Evolutionary conservation across 2,888 invertebrate species (phyloP).

Genomic region (Tigriopus californicus): DNA sequence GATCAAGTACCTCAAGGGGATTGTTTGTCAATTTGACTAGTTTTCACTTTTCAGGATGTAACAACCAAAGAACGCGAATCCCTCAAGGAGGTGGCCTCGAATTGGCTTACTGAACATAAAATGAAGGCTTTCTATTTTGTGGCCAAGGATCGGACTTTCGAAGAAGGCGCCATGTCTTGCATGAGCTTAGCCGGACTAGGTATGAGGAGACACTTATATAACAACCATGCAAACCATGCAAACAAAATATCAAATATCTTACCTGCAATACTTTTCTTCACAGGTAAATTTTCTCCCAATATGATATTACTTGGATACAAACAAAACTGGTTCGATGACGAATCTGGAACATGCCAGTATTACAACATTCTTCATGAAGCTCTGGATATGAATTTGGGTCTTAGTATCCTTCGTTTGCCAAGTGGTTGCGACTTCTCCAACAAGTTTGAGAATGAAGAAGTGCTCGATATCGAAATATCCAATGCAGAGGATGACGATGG

Average conservation of each 20-base stretch:
- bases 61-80: too few species aligned
- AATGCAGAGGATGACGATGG: background rate
- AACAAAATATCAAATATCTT: too few species aligned
- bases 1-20: constrained; percentile 36
- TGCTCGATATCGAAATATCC: background rate
- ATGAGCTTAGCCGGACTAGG: constrained; percentile 82
- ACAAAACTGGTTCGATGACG: constrained; percentile 25
- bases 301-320: constrained; percentile 88
- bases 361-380: constrained; percentile 46
- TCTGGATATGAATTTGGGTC: constrained; percentile 76
- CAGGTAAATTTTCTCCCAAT: constrained; percentile 73
- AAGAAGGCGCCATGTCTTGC: constrained; percentile 62
- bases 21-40: too few species aligned
- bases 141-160: constrained; percentile 31
- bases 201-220: too few species aligned
- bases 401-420: constrained; percentile 67
- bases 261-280: too few species aligned
- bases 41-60: too few species aligned
- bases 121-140: constrained; percentile 79
- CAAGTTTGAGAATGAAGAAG: constrained; percentile 27
- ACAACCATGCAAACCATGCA: too few species aligned
- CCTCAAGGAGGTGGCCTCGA: constrained; percentile 47
- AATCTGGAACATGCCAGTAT: background rate
- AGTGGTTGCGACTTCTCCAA: constrained; percentile 59
- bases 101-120: constrained; percentile 59